Percentiles rank a stretch among this genome's conserved stretches.
These are phyloP conservation scores for Cantharis nigra DNA, from an alignment of 2,888 invertebrate species.

Conservation along the genomic window DNA sequence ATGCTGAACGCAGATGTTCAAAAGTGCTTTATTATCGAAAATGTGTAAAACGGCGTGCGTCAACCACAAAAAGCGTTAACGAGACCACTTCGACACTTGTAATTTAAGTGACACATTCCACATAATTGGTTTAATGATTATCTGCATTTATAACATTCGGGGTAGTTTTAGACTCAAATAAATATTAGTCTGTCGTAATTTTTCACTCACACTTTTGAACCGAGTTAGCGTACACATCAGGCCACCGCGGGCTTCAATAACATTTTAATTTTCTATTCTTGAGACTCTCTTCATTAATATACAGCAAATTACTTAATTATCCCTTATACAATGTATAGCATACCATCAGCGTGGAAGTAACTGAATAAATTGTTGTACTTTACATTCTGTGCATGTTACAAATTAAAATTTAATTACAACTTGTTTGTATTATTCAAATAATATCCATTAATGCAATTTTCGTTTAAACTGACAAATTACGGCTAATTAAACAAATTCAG, in stretches of 20 bases:
- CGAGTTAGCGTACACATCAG: not conserved
- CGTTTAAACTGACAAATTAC: not conserved
- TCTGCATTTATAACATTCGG: not conserved
- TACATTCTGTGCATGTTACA: not conserved
- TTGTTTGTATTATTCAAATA: not conserved
- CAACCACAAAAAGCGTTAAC: not conserved
- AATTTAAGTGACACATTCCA: not conserved
- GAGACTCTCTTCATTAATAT: not conserved
- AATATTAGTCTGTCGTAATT: not conserved
- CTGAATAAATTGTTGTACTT: not conserved
- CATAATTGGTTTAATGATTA: not conserved
- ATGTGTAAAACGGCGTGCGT: slow-evolving; percentile 9
- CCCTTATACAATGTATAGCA: not conserved
- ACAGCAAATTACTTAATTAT: not conserved
- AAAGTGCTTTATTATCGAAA: not conserved
- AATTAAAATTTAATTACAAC: not conserved
- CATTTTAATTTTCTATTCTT: not conserved
- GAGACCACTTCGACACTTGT: not conserved
- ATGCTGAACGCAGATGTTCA: not conserved
- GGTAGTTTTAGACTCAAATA: not conserved
- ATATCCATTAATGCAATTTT: not conserved
- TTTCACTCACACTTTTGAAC: too few species aligned
- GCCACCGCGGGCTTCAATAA: not conserved
- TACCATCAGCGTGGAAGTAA: not conserved
- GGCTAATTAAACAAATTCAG: not conserved